phyloP scores from a whole-genome alignment of 2,888 invertebrate genomes.

The Epirrhoe alternata region DNA sequence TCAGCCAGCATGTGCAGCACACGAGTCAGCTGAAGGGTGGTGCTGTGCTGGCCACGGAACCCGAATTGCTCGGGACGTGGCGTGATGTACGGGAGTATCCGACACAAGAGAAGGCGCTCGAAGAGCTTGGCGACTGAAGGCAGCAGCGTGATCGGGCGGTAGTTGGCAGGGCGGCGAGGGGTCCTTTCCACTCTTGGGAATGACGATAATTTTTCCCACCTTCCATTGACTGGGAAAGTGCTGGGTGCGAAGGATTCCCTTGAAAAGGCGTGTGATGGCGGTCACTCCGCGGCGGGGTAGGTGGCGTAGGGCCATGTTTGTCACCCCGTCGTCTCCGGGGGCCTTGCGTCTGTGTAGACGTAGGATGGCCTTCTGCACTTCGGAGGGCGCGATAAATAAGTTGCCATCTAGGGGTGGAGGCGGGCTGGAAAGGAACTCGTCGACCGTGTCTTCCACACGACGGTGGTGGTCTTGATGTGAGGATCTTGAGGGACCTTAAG shows the following conservation, averaged over 20 bases:
- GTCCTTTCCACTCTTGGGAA: conserved; percentile 46
- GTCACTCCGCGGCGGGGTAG: conserved; percentile 5
- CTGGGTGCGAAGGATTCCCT: conserved; percentile 23
- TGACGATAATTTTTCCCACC: conserved; percentile 26
- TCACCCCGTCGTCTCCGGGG: conserved; percentile 13
- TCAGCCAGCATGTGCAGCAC: conserved; percentile 39
- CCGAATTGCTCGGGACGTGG: conserved; percentile 40
- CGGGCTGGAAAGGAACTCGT: no score
- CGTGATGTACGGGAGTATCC: neutral
- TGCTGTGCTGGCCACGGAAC: conserved; percentile 43
- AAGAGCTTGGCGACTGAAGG: conserved; percentile 40
- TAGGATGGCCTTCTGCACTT: conserved; percentile 6
- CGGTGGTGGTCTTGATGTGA: neutral
- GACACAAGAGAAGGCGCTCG: conserved; percentile 34
- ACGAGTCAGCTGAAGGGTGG: conserved; percentile 45
- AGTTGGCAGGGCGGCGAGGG: conserved; percentile 34
- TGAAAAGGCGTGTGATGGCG: conserved; percentile 21
- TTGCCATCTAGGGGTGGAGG: neutral
- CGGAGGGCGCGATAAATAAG: conserved; percentile 12
- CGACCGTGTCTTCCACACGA: neutral
- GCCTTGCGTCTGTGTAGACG: conserved; percentile 11
- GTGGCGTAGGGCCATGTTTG: conserved; percentile 4
- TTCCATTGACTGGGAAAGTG: conserved; percentile 34
- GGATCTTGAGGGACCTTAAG: no score
- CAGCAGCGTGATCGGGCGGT: conserved; percentile 31